Conservation (phyloP, 1,140 invertebrate genomes). For the Phocides pigmalion region DNA sequence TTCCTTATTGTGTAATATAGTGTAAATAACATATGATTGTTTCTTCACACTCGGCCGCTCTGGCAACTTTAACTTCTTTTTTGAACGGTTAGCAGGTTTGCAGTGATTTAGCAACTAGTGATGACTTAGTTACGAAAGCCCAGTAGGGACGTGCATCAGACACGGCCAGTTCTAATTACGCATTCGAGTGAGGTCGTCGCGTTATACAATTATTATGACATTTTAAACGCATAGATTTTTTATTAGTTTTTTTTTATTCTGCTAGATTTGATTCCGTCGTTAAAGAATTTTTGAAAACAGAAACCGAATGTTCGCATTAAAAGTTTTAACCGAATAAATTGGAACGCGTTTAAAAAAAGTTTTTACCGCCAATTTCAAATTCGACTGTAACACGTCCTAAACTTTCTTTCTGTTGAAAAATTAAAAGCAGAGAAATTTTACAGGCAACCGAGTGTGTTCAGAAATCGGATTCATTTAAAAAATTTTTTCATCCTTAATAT, state of each 20-base stretch:
- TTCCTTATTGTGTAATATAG: conserved; percentile 13
- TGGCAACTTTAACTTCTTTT: conserved; percentile 21
- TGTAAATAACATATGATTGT: conserved; percentile 18
- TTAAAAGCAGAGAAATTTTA: too few relatives aligned
- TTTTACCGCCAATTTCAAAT: too few relatives aligned
- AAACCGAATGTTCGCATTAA: too few relatives aligned
- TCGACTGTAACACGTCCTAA: too few relatives aligned
- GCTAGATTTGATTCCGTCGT: too few relatives aligned
- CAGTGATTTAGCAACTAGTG: conserved; percentile 52
- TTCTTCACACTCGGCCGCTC: conserved; percentile 18
- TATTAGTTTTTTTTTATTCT: too few relatives aligned
- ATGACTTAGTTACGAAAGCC: conserved; percentile 62
- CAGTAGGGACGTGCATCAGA: conserved; percentile 47
- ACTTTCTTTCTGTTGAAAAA: too few relatives aligned
- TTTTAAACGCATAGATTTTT: background rate
- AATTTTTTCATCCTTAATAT: too few relatives aligned
- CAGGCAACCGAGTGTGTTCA: too few relatives aligned
- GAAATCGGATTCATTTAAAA: conserved; percentile 4
- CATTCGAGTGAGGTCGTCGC: conserved; percentile 57
- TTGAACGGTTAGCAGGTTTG: conserved; percentile 17
- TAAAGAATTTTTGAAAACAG: too few relatives aligned
- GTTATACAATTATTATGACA: conserved; percentile 31
- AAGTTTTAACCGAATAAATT: too few relatives aligned
- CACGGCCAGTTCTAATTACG: conserved; percentile 65
- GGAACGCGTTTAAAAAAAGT: too few relatives aligned